A percentile compares a stretch with the other conserved stretches of the same genome.
These are phyloP conservation scores for Polypterus senegalus DNA, from an alignment of 2,113 vertebrate genomes.

Conservation along the genomic window DNA sequence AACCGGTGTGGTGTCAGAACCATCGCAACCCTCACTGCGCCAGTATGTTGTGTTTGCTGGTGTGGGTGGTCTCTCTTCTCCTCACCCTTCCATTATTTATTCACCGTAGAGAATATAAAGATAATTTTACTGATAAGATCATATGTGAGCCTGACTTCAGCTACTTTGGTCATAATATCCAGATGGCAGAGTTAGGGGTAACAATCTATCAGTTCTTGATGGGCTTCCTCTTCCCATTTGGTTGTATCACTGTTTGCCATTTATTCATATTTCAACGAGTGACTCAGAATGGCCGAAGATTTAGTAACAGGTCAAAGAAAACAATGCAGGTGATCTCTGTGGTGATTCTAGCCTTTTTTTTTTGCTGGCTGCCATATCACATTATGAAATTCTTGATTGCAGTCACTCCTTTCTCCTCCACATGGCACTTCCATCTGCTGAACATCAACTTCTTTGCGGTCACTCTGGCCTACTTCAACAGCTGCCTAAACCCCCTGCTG, in stretches of 20 bases:
- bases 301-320: conserved; percentile 14
- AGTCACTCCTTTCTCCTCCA: accelerated
- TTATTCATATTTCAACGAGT: conserved; percentile 26
- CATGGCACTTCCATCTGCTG: accelerated
- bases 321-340: conserved; percentile 41
- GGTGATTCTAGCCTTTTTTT: conserved; percentile 58
- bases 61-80: conserved; percentile 53
- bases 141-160: conserved; percentile 21
- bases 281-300: background rate
- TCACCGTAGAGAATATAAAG: conserved; percentile 4
- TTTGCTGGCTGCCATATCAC: conserved; percentile 74
- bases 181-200: background rate
- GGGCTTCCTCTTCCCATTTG: conserved; percentile 59
- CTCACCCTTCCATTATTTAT: conserved; percentile 49
- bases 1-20: conserved; percentile 54
- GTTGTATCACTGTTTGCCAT: conserved; percentile 48
- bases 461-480: conserved; percentile 56
- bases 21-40: conserved; percentile 14
- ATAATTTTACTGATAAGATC: accelerated
- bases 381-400: conserved; percentile 34
- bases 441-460: conserved; percentile 26
- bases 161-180: accelerated
- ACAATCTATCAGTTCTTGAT: conserved; percentile 25
- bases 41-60: conserved; percentile 1
- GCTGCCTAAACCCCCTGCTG: conserved; percentile 61